These are phyloP conservation scores for Ennomos quercinarius DNA, from an alignment of 2,888 invertebrate species.

Conservation along the genomic window DNA sequence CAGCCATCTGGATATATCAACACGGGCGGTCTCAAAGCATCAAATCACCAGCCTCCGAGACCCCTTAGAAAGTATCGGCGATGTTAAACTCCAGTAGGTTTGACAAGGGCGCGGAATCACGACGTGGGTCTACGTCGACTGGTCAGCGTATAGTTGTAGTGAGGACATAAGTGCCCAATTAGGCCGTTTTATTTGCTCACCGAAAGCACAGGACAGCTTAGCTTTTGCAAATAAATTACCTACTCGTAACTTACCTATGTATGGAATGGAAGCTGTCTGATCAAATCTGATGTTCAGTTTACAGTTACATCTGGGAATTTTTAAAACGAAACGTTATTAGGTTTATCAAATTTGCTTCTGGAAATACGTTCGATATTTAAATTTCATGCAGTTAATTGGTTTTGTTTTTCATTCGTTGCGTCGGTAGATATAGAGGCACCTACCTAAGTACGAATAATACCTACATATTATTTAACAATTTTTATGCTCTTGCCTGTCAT, in stretches of 20 bases:
- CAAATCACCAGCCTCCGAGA: slow-evolving; percentile 32
- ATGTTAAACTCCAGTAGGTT: not conserved
- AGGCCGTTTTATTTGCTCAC: slow-evolving; percentile 43
- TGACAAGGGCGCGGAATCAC: slow-evolving; percentile 21
- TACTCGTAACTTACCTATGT: slow-evolving; percentile 16
- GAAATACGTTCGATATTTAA: slow-evolving; percentile 9
- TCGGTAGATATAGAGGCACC: too few relatives aligned
- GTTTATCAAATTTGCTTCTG: slow-evolving; percentile 10
- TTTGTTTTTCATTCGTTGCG: slow-evolving; percentile 14
- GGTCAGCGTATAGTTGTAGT: slow-evolving; percentile 33
- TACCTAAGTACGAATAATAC: too few relatives aligned
- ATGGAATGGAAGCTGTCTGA: slow-evolving; percentile 15
- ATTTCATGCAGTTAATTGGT: slow-evolving; percentile 25
- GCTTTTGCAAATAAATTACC: slow-evolving; percentile 42
- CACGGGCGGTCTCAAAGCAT: slow-evolving; percentile 40
- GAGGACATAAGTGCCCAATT: slow-evolving; percentile 44
- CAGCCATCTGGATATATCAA: slow-evolving; percentile 40
- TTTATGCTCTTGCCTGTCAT: too few relatives aligned
- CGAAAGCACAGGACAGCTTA: slow-evolving; percentile 40
- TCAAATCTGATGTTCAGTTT: not conserved
- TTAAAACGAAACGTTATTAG: not conserved
- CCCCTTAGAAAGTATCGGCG: slow-evolving; percentile 26
- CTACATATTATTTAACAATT: too few relatives aligned
- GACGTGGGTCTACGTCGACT: slow-evolving; percentile 29
- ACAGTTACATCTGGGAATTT: slow-evolving; percentile 5